Conservation (phyloP, 1,140 invertebrate genomes). For the Amyelois transitella region DNA sequence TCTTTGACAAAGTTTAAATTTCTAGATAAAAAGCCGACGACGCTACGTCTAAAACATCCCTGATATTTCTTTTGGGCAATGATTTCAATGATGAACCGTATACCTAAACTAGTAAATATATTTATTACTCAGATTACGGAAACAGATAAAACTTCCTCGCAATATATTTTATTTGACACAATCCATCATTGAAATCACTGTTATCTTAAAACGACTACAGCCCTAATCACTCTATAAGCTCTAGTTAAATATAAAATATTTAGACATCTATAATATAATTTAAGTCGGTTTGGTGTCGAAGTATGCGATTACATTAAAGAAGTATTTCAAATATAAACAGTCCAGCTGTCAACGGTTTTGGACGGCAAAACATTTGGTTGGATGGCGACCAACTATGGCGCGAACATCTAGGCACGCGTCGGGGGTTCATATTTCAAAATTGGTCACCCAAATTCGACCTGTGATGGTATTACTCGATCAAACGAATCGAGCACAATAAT, state of each 20-base stretch:
- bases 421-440: too few species aligned
- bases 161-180: not conserved
- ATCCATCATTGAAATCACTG: constrained; percentile 18
- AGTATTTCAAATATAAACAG: constrained; percentile 8
- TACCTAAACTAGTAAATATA: not conserved
- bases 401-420: too few species aligned
- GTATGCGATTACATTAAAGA: constrained; percentile 37
- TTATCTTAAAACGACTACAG: constrained; percentile 33
- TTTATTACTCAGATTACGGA: not conserved
- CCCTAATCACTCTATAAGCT: constrained; percentile 70
- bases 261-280: constrained; percentile 56
- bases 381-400: not conserved
- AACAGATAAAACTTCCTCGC: too few species aligned
- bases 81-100: constrained; percentile 7
- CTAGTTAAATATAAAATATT: constrained; percentile 70
- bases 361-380: constrained; percentile 62
- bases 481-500: too few species aligned
- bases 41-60: constrained; percentile 51
- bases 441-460: too few species aligned
- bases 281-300: constrained; percentile 58
- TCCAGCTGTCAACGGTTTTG: constrained; percentile 26
- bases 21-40: constrained; percentile 55
- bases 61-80: constrained; percentile 43
- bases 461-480: too few species aligned
- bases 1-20: constrained; percentile 45